phyloP scores from a whole-genome alignment of 2,888 invertebrate species.

The Chrysomela aeneicollis region DNA sequence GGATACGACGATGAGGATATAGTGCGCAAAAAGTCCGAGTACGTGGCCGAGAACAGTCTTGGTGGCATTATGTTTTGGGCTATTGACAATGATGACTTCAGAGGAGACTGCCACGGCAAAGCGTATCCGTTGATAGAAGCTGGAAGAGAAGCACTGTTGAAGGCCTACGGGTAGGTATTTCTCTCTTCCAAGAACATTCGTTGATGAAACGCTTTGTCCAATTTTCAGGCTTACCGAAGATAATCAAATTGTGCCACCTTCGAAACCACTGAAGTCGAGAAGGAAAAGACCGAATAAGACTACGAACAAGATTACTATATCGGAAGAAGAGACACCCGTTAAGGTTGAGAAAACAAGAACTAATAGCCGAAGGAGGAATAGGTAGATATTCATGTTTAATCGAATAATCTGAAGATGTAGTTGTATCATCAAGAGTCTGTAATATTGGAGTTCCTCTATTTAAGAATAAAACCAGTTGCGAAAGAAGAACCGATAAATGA shows the following conservation, averaged over 20 bases:
- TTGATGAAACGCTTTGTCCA: too few relatives aligned
- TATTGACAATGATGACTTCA: constrained; percentile 93
- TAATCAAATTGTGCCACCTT: constrained; percentile 55
- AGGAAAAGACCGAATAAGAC: constrained; percentile 45
- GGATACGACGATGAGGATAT: constrained; percentile 90
- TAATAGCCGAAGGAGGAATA: constrained; percentile 44
- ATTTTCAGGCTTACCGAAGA: constrained; percentile 55
- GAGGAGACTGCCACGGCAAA: constrained; percentile 86
- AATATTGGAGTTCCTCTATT: constrained; percentile 7
- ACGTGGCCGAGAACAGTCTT: constrained; percentile 82
- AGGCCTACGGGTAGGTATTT: constrained; percentile 68
- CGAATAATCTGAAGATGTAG: background rate
- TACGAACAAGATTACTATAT: constrained; percentile 24
- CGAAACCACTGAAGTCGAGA: constrained; percentile 55
- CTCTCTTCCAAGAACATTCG: background rate
- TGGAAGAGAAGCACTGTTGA: constrained; percentile 81
- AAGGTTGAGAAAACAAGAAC: constrained; percentile 40
- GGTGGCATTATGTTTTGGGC: constrained; percentile 96
- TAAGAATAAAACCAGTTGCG: constrained; percentile 35
- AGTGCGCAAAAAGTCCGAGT: constrained; percentile 82
- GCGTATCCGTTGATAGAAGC: constrained; percentile 92
- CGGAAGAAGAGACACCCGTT: constrained; percentile 45
- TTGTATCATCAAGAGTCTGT: background rate
- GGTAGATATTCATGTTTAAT: constrained; percentile 35
- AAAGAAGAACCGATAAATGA: constrained; percentile 24